These are phyloP conservation scores for Microcebus lehilahytsara DNA, from an alignment of 2,113 vertebrate genomes.

Conservation along the genomic window DNA sequence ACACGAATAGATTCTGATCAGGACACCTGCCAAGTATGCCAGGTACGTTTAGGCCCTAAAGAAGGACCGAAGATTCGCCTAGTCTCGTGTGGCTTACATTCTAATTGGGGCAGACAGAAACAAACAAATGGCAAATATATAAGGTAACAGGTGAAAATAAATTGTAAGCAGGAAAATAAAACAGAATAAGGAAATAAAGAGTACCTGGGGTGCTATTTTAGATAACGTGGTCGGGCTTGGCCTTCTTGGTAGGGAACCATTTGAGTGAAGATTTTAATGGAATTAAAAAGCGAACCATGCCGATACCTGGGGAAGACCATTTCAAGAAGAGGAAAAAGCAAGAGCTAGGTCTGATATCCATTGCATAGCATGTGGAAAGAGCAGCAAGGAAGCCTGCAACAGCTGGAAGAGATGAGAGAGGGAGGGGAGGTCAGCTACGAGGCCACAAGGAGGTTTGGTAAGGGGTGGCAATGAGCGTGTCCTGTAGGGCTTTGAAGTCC, in stretches of 20 bases:
- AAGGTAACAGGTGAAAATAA: background rate
- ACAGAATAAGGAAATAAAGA: background rate
- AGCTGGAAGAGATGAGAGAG: background rate
- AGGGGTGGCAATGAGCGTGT: rapidly evolving
- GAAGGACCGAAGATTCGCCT: background rate
- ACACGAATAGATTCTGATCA: background rate
- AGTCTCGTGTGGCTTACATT: background rate
- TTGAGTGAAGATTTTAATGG: background rate
- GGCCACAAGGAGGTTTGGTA: background rate
- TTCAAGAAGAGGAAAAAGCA: background rate
- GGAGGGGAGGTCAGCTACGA: background rate
- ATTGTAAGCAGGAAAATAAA: background rate
- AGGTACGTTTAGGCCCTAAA: background rate
- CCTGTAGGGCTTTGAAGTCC: background rate
- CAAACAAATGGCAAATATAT: background rate
- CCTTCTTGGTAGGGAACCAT: background rate
- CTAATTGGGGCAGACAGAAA: background rate
- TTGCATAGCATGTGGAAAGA: background rate
- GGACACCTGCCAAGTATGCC: background rate
- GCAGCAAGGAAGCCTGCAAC: rapidly evolving
- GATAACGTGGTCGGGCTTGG: background rate
- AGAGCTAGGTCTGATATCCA: background rate
- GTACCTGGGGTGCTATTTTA: background rate
- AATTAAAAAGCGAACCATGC: background rate
- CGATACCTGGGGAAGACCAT: background rate